Evolutionary conservation across 2,888 invertebrate species (phyloP), one percentile per base, ranked within the genome.

Genomic region (Ophioninae sp.): DNA sequence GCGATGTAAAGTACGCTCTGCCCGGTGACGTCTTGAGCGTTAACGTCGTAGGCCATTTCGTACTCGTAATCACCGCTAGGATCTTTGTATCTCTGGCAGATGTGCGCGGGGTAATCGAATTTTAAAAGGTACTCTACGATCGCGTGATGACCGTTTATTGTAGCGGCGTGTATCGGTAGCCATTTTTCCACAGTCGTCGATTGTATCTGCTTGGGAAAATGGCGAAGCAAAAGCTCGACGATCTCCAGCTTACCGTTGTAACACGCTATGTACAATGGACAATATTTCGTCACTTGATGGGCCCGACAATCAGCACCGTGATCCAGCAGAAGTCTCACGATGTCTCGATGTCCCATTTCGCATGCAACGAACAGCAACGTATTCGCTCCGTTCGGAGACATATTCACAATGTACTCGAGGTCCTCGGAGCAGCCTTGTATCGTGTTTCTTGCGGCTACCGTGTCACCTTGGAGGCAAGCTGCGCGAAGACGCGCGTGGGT

Each of bases 1-100:
- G 99, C 97, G 84, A 98, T 95, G 93, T 98, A 98, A 13, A 99
- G 94, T 76, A 98, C 96, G 85, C 96, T 98, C 93, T 98, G 98
- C 0, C 97, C 98, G 41, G 97, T 97, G 5, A 96, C 97, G 93
- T 98, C 98, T 87, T 96, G 95, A 65, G 96, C 96, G 93, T 99
- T 99, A 70, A 99, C 95, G 93, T 99, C 98, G 91, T 98, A 98
- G n/a, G 98, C 96, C 92, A 97, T 95, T 37, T 95, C 94, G 94
- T 97, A 99, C 91, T 97, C 97, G 95, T 96, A 97, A 78, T 96
- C 95, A 21, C 96, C 96, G 2, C 95, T 94, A 56, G 94, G 93
- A 91, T 97, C 97, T 79, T 96, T 94, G 89, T 94, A 96, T 89
- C 95, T 95, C 84, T 95, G 94, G 89, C 95, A 93, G 73, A 96